Conservation (phyloP, 1,140 invertebrate genomes). For the Brachionus sp. region DNA sequence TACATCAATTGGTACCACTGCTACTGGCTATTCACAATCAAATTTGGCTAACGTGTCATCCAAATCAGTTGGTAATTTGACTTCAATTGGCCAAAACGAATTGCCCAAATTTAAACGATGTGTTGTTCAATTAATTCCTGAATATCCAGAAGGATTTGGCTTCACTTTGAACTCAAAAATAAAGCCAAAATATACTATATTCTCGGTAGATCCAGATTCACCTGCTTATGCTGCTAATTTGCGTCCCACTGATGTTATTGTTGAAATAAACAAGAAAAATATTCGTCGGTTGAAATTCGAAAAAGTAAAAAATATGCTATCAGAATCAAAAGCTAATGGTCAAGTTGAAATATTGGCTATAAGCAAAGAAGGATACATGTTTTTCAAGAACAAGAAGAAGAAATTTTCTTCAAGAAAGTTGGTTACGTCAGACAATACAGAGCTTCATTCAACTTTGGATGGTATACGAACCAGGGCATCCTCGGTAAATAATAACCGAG, state of each 20-base stretch:
- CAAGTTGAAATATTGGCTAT: conserved; percentile 44
- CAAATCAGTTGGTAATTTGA: conserved; percentile 39
- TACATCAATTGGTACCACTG: conserved; percentile 3
- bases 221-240: conserved; percentile 44
- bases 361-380: conserved; percentile 38
- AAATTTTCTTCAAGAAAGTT: conserved; percentile 28
- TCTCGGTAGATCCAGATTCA: conserved; percentile 38
- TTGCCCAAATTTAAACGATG: conserved; percentile 33
- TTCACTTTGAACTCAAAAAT: conserved; percentile 25
- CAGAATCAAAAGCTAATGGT: background rate
- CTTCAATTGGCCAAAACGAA: background rate
- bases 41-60: conserved; percentile 25
- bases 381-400: conserved; percentile 39
- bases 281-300: conserved; percentile 39
- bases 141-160: conserved; percentile 3
- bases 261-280: conserved; percentile 40
- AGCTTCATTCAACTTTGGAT: conserved; percentile 10
- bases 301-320: conserved; percentile 8
- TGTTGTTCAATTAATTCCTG: conserved; percentile 1
- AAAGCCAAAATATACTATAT: conserved; percentile 24
- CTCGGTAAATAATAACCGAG: background rate
- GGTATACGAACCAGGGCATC: background rate
- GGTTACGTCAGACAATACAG: background rate
- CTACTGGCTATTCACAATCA: conserved; percentile 31
- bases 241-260: conserved; percentile 36